phyloP scores from a whole-genome alignment of 2,797 vertebrate genomes.

The Squalus acanthias region DNA sequence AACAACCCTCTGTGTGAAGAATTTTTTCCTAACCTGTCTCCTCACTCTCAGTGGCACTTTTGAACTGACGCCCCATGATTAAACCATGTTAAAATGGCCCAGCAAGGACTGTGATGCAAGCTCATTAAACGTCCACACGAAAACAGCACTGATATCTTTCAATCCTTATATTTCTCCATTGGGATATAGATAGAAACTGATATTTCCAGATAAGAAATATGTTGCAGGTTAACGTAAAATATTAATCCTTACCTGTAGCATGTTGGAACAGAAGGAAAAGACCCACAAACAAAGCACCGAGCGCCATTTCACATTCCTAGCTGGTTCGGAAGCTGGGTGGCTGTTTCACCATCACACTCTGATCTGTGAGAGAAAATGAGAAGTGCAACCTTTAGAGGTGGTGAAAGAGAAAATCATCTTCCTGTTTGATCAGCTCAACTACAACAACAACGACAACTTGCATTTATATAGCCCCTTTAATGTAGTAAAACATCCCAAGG shows the following conservation, averaged over 20 bases:
- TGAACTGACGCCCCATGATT: background rate
- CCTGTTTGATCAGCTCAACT: background rate
- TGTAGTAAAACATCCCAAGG: too few species aligned
- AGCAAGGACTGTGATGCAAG: background rate
- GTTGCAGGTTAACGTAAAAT: background rate
- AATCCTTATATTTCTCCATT: background rate
- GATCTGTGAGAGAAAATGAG: background rate
- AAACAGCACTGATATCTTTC: background rate
- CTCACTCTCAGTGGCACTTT: background rate
- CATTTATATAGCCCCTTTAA: too few species aligned
- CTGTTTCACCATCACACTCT: background rate
- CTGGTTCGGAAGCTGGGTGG: background rate
- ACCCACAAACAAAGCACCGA: background rate
- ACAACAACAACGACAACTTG: too few species aligned
- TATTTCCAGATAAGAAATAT: background rate
- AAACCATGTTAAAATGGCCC: background rate
- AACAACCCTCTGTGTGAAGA: too few species aligned
- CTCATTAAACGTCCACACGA: background rate
- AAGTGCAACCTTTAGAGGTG: background rate
- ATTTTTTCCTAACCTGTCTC: too few species aligned
- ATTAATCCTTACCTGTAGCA: background rate
- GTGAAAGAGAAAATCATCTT: background rate
- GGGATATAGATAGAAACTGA: background rate
- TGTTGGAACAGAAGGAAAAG: background rate
- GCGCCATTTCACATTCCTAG: background rate